Base-by-base conservation (phyloP, 2,888 invertebrate species). In the Drosophila conformis region DNA sequence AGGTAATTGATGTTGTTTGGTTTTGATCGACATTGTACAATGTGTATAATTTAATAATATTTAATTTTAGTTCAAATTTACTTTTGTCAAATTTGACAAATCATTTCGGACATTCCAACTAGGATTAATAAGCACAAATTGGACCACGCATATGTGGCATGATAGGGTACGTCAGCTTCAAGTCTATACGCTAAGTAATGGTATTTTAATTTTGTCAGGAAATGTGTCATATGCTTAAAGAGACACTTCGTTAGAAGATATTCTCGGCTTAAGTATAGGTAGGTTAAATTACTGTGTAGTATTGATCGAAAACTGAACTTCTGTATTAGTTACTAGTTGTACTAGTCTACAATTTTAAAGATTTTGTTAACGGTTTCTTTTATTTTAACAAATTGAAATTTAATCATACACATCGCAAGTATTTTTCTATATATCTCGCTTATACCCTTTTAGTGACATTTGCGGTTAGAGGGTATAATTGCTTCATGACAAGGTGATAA, bases 401-500 rank as follows among this genome's bases (percentile, higher is more conserved):
- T 10, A 36, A 7, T 7, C 15, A 18, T 1, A 36, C 27, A 27
- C 27, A 27, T 27, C 27, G 3, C 29, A 7, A 10, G 10, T 10
- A 33, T n/a, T 38, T 4, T n/a, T 36, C 5, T 31, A 5, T 11
- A 27, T 18, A 25, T 4, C 40, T 18, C 13, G 33, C n/a, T n/a
- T 13, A 56, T 31, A 49, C 42, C 25, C 31, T 7, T 15, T 35
- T 2, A 15, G 25, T n/a, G 33, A 13, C 21, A 59, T n/a, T 18
- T 11, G 11, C 48, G 7, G 11, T 7, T 38, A 49, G 11, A 49
- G 56, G 38, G 36, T 63, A 36, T 48, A 27, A 51, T 56, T 56
- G 42, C 25, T 40, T 48, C 18, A 60, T 21, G 60, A 31, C 42
- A 49, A 52, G 52, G 65, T 21, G 51, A 31, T 73, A 73, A 73